Conservation (phyloP, 2,113 vertebrate species). For the Oncorhynchus gorbuscha region DNA sequence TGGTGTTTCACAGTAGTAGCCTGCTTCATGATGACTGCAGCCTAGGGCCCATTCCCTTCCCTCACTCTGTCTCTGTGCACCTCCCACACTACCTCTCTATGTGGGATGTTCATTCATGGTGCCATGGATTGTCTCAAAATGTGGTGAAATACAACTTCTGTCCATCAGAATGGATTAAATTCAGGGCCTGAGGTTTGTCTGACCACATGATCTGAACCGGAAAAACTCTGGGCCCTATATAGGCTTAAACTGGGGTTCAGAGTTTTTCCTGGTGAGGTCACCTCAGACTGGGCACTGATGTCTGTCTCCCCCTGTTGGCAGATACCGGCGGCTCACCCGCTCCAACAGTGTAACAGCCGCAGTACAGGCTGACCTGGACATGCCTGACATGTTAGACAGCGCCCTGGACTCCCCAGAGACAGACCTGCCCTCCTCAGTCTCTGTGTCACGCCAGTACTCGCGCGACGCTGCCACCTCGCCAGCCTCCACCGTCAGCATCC, state of each 20-base stretch:
- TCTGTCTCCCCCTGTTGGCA: constrained; percentile 52
- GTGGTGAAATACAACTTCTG: too few species aligned
- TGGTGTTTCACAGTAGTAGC: background rate
- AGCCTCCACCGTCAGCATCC: constrained; percentile 93
- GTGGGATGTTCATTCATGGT: constrained; percentile 5
- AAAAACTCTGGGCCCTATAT: too few species aligned
- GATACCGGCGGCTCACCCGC: constrained; percentile 90
- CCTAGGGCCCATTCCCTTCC: background rate
- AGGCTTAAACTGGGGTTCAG: too few species aligned
- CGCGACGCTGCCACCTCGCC: constrained; percentile 74
- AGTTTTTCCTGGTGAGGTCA: too few species aligned
- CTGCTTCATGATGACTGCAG: background rate
- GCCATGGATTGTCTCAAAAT: background rate
- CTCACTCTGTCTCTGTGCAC: background rate
- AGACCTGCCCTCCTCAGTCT: constrained; percentile 72
- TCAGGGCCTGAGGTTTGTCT: background rate
- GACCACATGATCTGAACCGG: background rate
- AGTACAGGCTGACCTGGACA: constrained; percentile 95
- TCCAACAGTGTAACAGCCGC: constrained; percentile 97
- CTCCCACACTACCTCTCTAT: background rate
- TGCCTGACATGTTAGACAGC: constrained; percentile 85
- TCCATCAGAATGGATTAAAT: too few species aligned
- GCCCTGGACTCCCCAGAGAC: constrained; percentile 81
- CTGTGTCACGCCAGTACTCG: constrained; percentile 81
- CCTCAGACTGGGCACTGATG: too few species aligned